These are phyloP conservation scores for Zaprionus bogoriensis DNA, from an alignment of 2,888 invertebrate genomes.

Conservation along the genomic window DNA sequence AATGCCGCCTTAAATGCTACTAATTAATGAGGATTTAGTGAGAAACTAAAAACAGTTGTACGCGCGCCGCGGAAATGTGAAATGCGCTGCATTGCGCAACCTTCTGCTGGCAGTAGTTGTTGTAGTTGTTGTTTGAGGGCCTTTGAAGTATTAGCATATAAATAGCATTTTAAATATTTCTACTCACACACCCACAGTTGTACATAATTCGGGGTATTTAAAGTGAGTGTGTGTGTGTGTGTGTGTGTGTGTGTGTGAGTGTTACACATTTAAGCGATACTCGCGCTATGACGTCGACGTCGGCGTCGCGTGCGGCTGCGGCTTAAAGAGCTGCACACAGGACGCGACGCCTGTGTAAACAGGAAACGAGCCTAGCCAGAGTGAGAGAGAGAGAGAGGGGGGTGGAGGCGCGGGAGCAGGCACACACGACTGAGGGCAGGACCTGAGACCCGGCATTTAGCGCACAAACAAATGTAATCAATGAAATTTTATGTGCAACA, in stretches of 20 bases:
- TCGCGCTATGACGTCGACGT: constrained; percentile 23
- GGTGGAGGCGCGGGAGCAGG: constrained; percentile 45
- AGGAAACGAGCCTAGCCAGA: constrained; percentile 74
- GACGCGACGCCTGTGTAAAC: constrained; percentile 70
- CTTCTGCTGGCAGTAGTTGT: neutral
- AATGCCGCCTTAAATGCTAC: constrained; percentile 77
- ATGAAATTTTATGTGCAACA: constrained; percentile 78
- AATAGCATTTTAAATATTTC: constrained; percentile 79
- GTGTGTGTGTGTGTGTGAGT: neutral
- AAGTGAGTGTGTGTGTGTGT: constrained; percentile 46
- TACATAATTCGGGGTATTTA: constrained; percentile 37
- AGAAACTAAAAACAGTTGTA: constrained; percentile 70
- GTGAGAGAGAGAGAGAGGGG: too few species aligned
- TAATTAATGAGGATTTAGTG: constrained; percentile 79
- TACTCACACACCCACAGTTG: constrained; percentile 10
- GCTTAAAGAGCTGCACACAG: constrained; percentile 55
- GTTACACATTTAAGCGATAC: constrained; percentile 35
- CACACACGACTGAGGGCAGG: constrained; percentile 21
- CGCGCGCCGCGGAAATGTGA: constrained; percentile 23
- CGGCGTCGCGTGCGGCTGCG: constrained; percentile 56
- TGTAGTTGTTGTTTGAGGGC: constrained; percentile 17
- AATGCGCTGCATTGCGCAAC: constrained; percentile 64
- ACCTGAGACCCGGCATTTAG: constrained; percentile 53
- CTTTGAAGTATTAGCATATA: constrained; percentile 71
- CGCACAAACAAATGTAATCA: constrained; percentile 79